A percentile compares a stretch with the other conserved stretches of the same genome.
Conservation (phyloP, 2,888 invertebrate genomes). For the Auanema freiburgensis region DNA sequence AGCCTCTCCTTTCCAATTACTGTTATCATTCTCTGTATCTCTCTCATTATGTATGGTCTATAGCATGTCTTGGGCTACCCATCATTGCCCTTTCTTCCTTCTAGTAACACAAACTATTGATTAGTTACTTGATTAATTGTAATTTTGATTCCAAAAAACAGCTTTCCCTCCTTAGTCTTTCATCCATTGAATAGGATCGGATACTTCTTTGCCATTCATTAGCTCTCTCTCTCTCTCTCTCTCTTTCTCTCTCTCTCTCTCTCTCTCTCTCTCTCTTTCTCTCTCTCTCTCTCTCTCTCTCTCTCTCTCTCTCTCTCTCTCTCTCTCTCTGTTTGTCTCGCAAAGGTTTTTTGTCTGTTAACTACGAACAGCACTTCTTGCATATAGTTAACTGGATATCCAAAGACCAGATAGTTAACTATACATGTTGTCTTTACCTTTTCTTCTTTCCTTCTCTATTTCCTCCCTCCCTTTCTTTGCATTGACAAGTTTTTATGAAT, state of each 20-base stretch:
- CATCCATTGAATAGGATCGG: constrained; percentile 12
- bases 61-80: neutral
- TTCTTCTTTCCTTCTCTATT: too few species aligned
- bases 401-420: too few species aligned
- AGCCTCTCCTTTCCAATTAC: neutral
- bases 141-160: neutral
- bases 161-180: neutral
- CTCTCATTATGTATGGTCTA: neutral
- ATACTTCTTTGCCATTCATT: too few species aligned
- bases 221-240: constrained; percentile 14
- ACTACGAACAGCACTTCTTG: neutral
- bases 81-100: neutral
- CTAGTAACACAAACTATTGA: neutral
- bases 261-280: constrained; percentile 1
- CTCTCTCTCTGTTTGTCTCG: constrained; percentile 20
- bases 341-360: neutral
- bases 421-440: too few species aligned
- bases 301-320: constrained; percentile 9
- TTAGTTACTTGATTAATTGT: constrained; percentile 8
- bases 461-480: too few species aligned
- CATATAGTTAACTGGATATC: too few species aligned
- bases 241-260: constrained; percentile 5
- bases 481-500: too few species aligned
- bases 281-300: neutral
- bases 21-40: neutral